Conservation (phyloP, 2,888 invertebrate genomes). For the Alloplasta piceator region DNA sequence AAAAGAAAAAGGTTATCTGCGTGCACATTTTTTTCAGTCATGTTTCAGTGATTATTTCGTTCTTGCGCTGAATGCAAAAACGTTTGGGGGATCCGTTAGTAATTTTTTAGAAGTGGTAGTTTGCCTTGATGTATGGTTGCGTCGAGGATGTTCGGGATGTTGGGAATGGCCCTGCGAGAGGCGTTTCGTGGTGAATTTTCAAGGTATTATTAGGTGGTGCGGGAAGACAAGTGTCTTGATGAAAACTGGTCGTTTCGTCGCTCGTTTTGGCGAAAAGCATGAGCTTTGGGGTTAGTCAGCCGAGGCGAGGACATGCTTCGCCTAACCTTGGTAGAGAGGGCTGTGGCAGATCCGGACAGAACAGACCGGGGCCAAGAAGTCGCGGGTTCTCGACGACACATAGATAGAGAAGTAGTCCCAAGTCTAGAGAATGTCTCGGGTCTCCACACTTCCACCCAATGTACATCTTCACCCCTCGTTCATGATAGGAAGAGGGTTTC, state of each 20-base stretch:
- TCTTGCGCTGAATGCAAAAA: not conserved
- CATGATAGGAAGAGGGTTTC: constrained; percentile 37
- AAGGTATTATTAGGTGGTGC: constrained; percentile 23
- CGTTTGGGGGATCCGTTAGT: not conserved
- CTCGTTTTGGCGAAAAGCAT: constrained; percentile 5
- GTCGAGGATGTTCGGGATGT: constrained; percentile 10
- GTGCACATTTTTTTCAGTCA: not conserved
- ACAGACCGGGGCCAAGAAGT: constrained; percentile 67
- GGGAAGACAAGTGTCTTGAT: constrained; percentile 61
- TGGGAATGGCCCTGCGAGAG: not conserved
- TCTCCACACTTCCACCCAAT: no score
- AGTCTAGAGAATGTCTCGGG: constrained; percentile 37
- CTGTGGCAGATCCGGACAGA: constrained; percentile 41
- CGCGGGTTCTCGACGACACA: constrained; percentile 55
- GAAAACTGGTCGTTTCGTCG: constrained; percentile 61
- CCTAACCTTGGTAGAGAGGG: constrained; percentile 23
- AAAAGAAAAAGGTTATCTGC: no score
- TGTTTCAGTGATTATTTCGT: not conserved
- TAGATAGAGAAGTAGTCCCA: constrained; percentile 50
- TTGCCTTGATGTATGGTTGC: constrained; percentile 7
- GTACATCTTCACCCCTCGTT: constrained; percentile 6
- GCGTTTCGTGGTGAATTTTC: constrained; percentile 23
- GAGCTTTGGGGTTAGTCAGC: constrained; percentile 31
- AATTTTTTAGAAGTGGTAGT: not conserved
- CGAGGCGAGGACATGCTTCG: constrained; percentile 26